These are phyloP conservation scores for Drosophila hawaiiensis DNA, from an alignment of 2,888 invertebrate species.

Conservation along the genomic window DNA sequence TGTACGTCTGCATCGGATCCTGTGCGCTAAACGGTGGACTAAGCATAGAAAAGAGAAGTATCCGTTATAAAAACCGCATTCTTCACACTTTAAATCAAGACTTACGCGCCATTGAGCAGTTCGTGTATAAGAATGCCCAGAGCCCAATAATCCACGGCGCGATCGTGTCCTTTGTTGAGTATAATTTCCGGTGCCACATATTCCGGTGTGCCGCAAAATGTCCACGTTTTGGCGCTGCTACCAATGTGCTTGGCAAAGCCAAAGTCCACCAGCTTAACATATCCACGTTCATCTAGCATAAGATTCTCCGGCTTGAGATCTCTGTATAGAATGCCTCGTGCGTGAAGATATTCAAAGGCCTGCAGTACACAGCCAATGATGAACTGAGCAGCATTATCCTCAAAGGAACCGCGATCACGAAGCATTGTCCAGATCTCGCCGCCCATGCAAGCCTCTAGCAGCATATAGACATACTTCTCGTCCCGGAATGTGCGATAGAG, in stretches of 20 bases:
- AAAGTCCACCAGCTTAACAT: slow-evolving; percentile 97
- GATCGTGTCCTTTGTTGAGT: slow-evolving; percentile 90
- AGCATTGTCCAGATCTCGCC: slow-evolving; percentile 98
- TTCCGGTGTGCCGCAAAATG: slow-evolving; percentile 98
- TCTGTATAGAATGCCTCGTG: slow-evolving; percentile 92
- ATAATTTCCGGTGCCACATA: slow-evolving; percentile 96
- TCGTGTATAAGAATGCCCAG: slow-evolving; percentile 95
- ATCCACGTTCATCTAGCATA: slow-evolving; percentile 93
- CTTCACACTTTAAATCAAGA: slow-evolving; percentile 31
- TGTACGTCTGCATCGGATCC: slow-evolving; percentile 98
- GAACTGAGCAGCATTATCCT: slow-evolving; percentile 93
- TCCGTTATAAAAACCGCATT: too few species aligned
- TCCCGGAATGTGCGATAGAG: slow-evolving; percentile 96
- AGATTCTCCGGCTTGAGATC: slow-evolving; percentile 98
- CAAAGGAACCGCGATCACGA: slow-evolving; percentile 93
- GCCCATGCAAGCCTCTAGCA: slow-evolving; percentile 97
- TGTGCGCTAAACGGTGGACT: slow-evolving; percentile 94
- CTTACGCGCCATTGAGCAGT: slow-evolving; percentile 93
- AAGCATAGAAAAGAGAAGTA: too few species aligned
- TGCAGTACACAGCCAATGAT: slow-evolving; percentile 97
- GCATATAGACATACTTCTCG: slow-evolving; percentile 95
- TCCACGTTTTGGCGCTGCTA: slow-evolving; percentile 94
- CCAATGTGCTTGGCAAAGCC: slow-evolving; percentile 96
- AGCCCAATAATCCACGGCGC: slow-evolving; percentile 98
- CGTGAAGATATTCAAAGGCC: slow-evolving; percentile 96